These are phyloP conservation scores for Drosophila kanapiae DNA, from an alignment of 1,140 invertebrate genomes.

Conservation along the genomic window DNA sequence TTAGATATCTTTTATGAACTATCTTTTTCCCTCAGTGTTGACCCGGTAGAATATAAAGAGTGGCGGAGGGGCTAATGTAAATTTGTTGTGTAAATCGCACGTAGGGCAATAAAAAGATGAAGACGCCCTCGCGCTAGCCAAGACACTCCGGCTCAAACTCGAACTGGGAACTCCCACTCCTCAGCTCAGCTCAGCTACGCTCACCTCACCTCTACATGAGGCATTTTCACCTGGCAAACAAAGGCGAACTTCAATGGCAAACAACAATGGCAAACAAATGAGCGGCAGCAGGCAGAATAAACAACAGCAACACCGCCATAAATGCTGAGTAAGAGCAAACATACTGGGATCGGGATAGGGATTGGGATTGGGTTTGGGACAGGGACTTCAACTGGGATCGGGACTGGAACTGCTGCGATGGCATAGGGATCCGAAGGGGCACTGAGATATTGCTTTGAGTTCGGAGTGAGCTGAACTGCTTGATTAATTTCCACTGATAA, in stretches of 20 bases:
- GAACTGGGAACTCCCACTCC: slow-evolving; percentile 29
- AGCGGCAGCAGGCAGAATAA: slow-evolving; percentile 58
- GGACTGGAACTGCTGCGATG: neutral
- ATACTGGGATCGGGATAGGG: slow-evolving; percentile 50
- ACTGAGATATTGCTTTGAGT: slow-evolving; percentile 30
- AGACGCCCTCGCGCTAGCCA: slow-evolving; percentile 37
- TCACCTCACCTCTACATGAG: slow-evolving; percentile 6
- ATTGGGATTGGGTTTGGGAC: slow-evolving; percentile 11
- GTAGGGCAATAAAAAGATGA: slow-evolving; percentile 60
- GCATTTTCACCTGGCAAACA: slow-evolving; percentile 80
- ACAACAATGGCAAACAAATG: slow-evolving; percentile 82
- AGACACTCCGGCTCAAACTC: slow-evolving; percentile 28
- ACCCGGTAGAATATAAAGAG: slow-evolving; percentile 3
- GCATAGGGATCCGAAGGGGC: slow-evolving; percentile 9
- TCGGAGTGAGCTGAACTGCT: slow-evolving; percentile 49
- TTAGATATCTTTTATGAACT: too few relatives aligned
- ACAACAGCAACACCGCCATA: slow-evolving; percentile 62
- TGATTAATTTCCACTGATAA: slow-evolving; percentile 84
- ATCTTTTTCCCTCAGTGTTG: slow-evolving; percentile 19
- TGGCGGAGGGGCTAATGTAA: slow-evolving; percentile 48
- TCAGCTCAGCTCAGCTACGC: neutral
- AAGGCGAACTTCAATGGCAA: slow-evolving; percentile 76
- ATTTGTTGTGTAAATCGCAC: slow-evolving; percentile 78
- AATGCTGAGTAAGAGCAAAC: slow-evolving; percentile 80
- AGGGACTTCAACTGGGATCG: neutral